phyloP scores from a whole-genome alignment of 2,797 vertebrate genomes.

The Avahi laniger region DNA sequence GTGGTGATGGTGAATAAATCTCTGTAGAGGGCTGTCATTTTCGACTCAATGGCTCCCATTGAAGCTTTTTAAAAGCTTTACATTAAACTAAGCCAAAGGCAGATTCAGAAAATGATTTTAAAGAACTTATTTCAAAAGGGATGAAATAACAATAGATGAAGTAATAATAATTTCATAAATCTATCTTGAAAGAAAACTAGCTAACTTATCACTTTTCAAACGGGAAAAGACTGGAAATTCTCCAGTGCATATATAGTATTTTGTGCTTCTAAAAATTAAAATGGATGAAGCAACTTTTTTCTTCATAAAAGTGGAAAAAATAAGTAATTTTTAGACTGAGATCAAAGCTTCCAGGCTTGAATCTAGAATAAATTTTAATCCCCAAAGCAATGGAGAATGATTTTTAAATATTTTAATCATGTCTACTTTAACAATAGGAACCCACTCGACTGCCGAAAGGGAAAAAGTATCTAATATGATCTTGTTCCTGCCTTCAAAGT shows the following conservation, averaged over 20 bases:
- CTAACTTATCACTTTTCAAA: conserved; percentile 35
- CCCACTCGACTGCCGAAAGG: neutral
- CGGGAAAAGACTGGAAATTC: neutral
- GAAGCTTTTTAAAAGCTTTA: conserved; percentile 44
- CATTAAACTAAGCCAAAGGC: conserved; percentile 33
- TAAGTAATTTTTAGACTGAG: neutral
- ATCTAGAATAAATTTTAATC: conserved; percentile 55
- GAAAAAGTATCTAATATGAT: neutral
- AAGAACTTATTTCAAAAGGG: conserved; percentile 41
- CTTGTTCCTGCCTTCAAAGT: conserved; percentile 40
- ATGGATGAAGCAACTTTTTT: neutral
- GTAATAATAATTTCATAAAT: conserved; percentile 39
- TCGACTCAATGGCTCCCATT: neutral
- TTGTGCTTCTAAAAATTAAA: conserved; percentile 49
- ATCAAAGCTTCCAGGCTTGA: conserved; percentile 36
- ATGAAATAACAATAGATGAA: conserved; percentile 45
- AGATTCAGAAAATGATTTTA: conserved; percentile 45
- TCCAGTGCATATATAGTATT: neutral
- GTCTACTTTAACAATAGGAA: conserved; percentile 49
- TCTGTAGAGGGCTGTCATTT: conserved; percentile 24
- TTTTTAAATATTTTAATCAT: conserved; percentile 60
- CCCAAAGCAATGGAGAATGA: conserved; percentile 9
- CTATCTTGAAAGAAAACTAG: neutral
- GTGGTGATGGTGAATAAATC: neutral
- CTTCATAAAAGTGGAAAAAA: neutral